Percentiles rank a stretch among this genome's conserved stretches.
These are phyloP conservation scores for Tetrao urogallus DNA, from an alignment of 2,113 vertebrate species.

Conservation along the genomic window DNA sequence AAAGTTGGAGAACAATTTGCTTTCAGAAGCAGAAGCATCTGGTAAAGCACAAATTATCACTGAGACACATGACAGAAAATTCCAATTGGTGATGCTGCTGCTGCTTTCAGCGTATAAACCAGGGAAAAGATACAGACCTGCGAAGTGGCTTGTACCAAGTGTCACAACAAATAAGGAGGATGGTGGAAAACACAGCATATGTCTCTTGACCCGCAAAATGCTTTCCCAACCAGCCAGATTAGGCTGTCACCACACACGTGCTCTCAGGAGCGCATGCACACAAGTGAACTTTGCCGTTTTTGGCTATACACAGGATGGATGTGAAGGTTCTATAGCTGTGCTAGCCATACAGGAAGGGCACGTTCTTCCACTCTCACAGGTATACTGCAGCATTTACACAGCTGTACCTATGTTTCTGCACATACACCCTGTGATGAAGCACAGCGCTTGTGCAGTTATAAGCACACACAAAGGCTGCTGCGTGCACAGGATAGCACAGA, in stretches of 20 bases:
- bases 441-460: neutral
- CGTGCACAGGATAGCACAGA: no score
- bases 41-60: slow-evolving; percentile 23
- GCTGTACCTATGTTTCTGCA: neutral
- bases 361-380: fast-evolving
- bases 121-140: neutral
- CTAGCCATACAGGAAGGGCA: neutral
- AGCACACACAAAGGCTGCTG: neutral
- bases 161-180: neutral
- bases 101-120: neutral
- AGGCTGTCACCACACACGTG: neutral
- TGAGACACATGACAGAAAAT: neutral
- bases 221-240: neutral
- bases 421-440: neutral
- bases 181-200: neutral
- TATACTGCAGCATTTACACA: neutral
- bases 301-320: fast-evolving
- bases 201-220: neutral
- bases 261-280: neutral
- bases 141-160: neutral
- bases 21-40: slow-evolving; percentile 12
- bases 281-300: neutral
- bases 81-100: neutral
- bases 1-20: slow-evolving; percentile 9
- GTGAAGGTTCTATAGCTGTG: fast-evolving